A percentile compares a stretch with the other conserved stretches of the same genome.
phyloP scores from a whole-genome alignment of 2,113 vertebrate species.

The Oplegnathus fasciatus region DNA sequence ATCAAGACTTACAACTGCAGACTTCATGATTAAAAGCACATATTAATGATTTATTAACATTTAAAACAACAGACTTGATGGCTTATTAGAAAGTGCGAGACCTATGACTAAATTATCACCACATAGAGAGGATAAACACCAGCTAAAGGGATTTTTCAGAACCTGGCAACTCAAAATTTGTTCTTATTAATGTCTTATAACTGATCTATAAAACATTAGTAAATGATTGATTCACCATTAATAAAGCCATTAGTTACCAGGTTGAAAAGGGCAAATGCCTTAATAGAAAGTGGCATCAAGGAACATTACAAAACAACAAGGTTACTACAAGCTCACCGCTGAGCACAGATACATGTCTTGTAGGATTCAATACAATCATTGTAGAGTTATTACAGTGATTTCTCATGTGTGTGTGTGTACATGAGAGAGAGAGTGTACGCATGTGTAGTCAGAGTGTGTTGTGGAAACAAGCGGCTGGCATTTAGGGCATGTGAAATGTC shows the following conservation, averaged over 20 bases:
- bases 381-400: not conserved
- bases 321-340: not conserved
- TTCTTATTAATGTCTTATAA: not conserved
- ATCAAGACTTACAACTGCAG: not conserved
- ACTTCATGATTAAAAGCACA: not conserved
- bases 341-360: not conserved
- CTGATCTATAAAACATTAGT: not conserved
- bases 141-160: not conserved
- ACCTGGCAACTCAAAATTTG: not conserved
- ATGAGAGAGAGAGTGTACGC: not conserved
- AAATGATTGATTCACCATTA: not conserved
- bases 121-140: no score
- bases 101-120: no score
- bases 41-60: not conserved
- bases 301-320: not conserved
- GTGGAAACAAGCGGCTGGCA: constrained; percentile 27
- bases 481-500: constrained; percentile 42
- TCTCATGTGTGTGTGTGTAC: not conserved
- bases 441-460: constrained; percentile 18
- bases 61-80: not conserved
- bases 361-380: not conserved
- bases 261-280: not conserved
- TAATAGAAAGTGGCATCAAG: not conserved
- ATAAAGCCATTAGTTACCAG: not conserved
- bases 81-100: not conserved